Evolutionary conservation across 2,113 vertebrate species (phyloP), one percentile per base, ranked within the genome.

Genomic region (Pelodiscus sinensis): DNA sequence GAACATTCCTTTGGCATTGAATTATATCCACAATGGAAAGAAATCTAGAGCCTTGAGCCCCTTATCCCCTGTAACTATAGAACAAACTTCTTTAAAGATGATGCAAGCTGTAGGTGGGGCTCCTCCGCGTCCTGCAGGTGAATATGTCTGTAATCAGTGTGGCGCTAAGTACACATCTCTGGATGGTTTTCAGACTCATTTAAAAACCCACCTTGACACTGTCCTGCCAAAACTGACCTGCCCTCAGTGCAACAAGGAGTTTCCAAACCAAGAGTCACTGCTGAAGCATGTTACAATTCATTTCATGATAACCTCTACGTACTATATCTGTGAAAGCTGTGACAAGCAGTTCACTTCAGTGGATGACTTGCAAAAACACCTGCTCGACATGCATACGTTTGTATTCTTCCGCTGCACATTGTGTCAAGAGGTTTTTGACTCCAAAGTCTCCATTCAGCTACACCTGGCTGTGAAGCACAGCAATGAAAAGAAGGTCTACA

Each of bases 291-390:
- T 99, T 90, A 99, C 99, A 27, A 98, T 99, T 89, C 99, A 99
- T 96, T 99, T 99, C 95, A 99, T 99, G 96, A 99, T 99, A 97
- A 99, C 99, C 91, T 99, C 99, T 50, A 99, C 99, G 0, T 99
- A 99, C 95, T 99, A 99, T 94, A 99, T 99, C 95, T 99, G 99
- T 90, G 99, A 99, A 98, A 99, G 99, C 88, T 99, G 99, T 79
- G 99, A 99, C 97, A 99, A 99, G 97, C 99, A 99, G 98, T 99
- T 99, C 97, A 99, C 99, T 6, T 99, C 99, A 0, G 99, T 99
- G 96, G 99, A 99, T 81, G 99, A 99, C 97, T 98, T 99, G 84
- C 99, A 99, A 97, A 99, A 99, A 96, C 99, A 99, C 96, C 97
- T 99, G 35, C 97, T 99, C 9, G 99, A 99, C 97, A 99, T 99